phyloP scores from a whole-genome alignment of 2,797 vertebrate genomes.

The Poecilia picta region DNA sequence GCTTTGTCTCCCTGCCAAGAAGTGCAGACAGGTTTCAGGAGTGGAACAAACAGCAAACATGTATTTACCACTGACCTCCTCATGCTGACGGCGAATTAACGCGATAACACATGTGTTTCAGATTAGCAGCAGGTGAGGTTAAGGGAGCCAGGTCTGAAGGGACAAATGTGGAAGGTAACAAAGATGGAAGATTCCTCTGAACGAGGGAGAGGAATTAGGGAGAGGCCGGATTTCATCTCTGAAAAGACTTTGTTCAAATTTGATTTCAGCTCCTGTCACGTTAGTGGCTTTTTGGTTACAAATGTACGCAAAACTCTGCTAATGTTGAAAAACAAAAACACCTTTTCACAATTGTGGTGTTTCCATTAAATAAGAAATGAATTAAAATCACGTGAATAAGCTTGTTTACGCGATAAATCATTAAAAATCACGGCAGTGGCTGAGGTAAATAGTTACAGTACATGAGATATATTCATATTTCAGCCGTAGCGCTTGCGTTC shows the following conservation, averaged over 20 bases:
- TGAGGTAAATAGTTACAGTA: no score
- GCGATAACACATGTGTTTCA: neutral
- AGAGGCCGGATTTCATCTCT: neutral
- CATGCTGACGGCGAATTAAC: neutral
- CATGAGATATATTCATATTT: no score
- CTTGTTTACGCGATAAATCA: no score
- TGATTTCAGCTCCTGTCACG: neutral
- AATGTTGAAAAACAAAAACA: no score
- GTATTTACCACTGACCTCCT: neutral
- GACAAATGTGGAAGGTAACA: neutral
- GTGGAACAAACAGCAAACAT: neutral
- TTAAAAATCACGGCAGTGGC: no score
- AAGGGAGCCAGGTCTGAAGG: neutral
- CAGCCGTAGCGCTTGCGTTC: no score
- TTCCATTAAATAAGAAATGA: no score
- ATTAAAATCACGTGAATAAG: no score
- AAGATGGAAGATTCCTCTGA: neutral
- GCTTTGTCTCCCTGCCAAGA: slow-evolving; percentile 16
- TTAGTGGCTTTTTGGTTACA: neutral
- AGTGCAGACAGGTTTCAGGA: neutral
- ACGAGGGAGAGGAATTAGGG: neutral
- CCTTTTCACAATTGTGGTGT: no score
- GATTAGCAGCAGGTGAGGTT: neutral
- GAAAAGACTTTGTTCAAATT: neutral
- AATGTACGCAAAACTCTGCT: no score